Conservation (phyloP, 2,113 vertebrate genomes). For the Beaufortia kweichowensis region DNA sequence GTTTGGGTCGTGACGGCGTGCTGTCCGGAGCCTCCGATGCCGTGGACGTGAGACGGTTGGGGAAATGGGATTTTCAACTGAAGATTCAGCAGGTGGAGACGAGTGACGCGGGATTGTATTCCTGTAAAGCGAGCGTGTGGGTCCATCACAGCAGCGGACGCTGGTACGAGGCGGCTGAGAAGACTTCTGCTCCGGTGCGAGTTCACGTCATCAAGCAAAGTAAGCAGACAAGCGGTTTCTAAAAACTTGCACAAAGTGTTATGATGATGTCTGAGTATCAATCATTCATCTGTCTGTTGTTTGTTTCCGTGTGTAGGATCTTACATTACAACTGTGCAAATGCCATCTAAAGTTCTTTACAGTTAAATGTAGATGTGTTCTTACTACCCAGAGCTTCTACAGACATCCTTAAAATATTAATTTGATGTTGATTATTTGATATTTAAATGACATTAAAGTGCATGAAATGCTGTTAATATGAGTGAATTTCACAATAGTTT, state of each 20-base stretch:
- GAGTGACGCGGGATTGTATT: conserved; percentile 65
- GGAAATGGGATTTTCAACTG: conserved; percentile 62
- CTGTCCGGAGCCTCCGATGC: conserved; percentile 55
- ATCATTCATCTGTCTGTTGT: background rate
- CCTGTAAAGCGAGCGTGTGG: conserved; percentile 67
- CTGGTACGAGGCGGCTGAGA: conserved; percentile 72
- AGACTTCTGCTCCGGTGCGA: conserved; percentile 63
- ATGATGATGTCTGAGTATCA: background rate
- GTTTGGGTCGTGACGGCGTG: conserved; percentile 70
- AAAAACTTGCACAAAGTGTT: background rate
- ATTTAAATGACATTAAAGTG: conserved; percentile 25
- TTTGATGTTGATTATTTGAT: conserved; percentile 14
- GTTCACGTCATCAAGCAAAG: conserved; percentile 68
- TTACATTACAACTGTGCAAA: background rate
- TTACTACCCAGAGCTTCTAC: background rate
- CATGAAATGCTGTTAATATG: background rate
- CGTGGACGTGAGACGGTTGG: conserved; percentile 61
- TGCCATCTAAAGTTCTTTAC: conserved; percentile 19
- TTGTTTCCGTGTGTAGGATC: background rate
- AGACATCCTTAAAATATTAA: background rate
- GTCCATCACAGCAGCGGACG: conserved; percentile 59
- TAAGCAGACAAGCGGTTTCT: conserved; percentile 60
- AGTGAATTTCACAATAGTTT: background rate
- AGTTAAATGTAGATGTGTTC: background rate
- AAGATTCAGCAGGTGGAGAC: conserved; percentile 57